Evolutionary conservation across 2,113 vertebrate genomes (phyloP).

Genomic region (Notiomystis cincta): DNA sequence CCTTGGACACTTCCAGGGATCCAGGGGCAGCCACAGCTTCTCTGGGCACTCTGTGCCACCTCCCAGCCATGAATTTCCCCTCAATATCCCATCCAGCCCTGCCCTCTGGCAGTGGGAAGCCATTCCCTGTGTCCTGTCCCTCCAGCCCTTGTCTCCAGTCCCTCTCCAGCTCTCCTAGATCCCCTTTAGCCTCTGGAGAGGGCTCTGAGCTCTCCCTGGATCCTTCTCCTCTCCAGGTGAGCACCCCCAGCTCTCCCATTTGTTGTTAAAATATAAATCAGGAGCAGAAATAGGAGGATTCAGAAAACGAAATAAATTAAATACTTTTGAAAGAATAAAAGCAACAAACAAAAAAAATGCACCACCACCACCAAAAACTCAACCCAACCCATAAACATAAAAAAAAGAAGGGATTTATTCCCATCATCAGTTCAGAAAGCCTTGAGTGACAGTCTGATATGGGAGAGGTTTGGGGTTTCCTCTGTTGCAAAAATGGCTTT

Average conservation of each 20-base stretch:
- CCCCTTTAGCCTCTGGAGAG: not conserved
- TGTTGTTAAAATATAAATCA: not conserved
- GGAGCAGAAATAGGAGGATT: not conserved
- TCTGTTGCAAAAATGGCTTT: slow-evolving; percentile 43
- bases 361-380: not conserved
- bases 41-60: not conserved
- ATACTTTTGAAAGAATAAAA: not conserved
- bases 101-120: not conserved
- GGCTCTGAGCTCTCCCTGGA: not conserved
- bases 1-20: accelerated
- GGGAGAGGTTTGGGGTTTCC: not conserved
- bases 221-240: not conserved
- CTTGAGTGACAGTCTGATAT: not conserved
- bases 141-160: not conserved
- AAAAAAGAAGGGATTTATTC: not conserved
- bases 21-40: accelerated
- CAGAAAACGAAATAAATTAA: not conserved
- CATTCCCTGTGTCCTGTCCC: not conserved
- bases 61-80: not conserved
- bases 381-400: not conserved
- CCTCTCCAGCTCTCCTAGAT: not conserved
- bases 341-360: accelerated
- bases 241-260: not conserved
- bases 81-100: accelerated
- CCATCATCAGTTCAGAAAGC: not conserved